These are phyloP conservation scores for Sinocyclocheilus rhinocerous DNA, from an alignment of 2,113 vertebrate genomes.

Conservation along the genomic window DNA sequence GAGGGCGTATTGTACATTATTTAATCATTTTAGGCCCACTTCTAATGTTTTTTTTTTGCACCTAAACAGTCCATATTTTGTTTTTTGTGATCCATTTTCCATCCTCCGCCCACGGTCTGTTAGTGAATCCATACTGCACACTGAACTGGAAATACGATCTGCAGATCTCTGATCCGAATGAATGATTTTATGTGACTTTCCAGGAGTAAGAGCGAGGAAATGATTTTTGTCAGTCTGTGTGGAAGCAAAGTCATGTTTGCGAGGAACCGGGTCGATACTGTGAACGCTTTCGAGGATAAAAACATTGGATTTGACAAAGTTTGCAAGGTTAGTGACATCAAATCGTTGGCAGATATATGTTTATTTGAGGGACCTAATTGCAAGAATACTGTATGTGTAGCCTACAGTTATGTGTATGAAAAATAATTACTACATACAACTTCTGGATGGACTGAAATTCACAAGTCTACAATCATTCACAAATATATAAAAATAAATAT, in stretches of 20 bases:
- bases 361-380: not conserved
- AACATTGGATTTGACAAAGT: not conserved
- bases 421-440: too few relatives aligned
- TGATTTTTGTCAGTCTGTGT: not conserved
- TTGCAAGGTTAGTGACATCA: not conserved
- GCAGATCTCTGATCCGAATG: not conserved
- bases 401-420: too few relatives aligned
- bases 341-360: not conserved
- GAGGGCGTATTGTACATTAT: not conserved
- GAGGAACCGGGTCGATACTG: not conserved
- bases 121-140: not conserved
- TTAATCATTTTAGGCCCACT: not conserved
- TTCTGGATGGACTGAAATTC: too few relatives aligned
- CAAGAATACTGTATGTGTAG: too few relatives aligned
- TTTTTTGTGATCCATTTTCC: not conserved
- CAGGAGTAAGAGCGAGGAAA: not conserved
- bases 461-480: too few relatives aligned
- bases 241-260: not conserved
- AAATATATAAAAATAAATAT: too few relatives aligned
- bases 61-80: not conserved
- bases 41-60: not conserved
- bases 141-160: not conserved
- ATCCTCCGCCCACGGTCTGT: not conserved
- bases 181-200: not conserved
- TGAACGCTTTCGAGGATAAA: not conserved